Conservation (phyloP, 1,140 invertebrate genomes). For the Charaxes varanes region DNA sequence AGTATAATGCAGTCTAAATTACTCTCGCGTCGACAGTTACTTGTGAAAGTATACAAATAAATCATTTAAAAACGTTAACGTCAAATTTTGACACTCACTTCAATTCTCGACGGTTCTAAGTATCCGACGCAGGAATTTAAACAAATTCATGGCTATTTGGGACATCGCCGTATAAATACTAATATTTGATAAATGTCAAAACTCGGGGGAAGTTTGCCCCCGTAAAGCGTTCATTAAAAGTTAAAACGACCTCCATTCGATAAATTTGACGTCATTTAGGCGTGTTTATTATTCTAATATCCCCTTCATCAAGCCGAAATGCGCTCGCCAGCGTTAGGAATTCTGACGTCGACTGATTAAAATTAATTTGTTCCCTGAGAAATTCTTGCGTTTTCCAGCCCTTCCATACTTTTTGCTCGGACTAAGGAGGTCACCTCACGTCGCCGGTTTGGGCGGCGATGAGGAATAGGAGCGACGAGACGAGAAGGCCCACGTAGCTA, state of each 20-base stretch:
- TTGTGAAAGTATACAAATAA: too few relatives aligned
- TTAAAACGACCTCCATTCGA: slow-evolving; percentile 9
- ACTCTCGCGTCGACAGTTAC: too few relatives aligned
- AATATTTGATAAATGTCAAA: slow-evolving; percentile 6
- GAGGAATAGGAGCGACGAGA: slow-evolving; percentile 37
- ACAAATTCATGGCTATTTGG: neutral
- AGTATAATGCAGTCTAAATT: too few relatives aligned
- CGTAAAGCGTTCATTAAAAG: slow-evolving; percentile 8
- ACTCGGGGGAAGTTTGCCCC: slow-evolving; percentile 2
- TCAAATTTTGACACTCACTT: too few relatives aligned
- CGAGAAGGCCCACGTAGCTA: slow-evolving; percentile 44
- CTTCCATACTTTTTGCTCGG: slow-evolving; percentile 17
- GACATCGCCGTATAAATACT: slow-evolving; percentile 2
- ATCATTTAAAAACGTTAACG: too few relatives aligned
- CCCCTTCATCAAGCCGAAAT: slow-evolving; percentile 13
- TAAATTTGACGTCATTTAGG: slow-evolving; percentile 9
- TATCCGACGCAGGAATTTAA: neutral
- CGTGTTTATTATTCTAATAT: slow-evolving; percentile 14
- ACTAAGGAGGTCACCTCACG: slow-evolving; percentile 59
- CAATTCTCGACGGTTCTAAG: too few relatives aligned
- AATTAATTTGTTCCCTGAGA: slow-evolving; percentile 37
- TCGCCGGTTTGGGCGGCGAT: slow-evolving; percentile 32
- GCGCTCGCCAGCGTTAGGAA: slow-evolving; percentile 10
- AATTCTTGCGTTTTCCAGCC: slow-evolving; percentile 40
- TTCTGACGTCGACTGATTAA: slow-evolving; percentile 21